Percentiles rank a stretch among this genome's conserved stretches.
phyloP scores from a whole-genome alignment of 2,797 vertebrate genomes.

The Pseudocheirus occidentalis region DNA sequence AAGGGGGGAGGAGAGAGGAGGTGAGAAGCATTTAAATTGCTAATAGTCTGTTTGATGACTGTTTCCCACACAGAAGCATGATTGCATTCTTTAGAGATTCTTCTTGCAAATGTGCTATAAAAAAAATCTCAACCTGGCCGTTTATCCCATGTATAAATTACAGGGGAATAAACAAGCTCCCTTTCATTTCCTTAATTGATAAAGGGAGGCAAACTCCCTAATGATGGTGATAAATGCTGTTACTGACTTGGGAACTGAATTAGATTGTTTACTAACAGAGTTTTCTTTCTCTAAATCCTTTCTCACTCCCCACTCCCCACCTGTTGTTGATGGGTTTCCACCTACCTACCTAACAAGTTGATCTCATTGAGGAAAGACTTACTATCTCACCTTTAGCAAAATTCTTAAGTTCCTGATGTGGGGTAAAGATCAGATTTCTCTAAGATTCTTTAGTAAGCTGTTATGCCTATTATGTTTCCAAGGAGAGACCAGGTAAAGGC shows the following conservation, averaged over 20 bases:
- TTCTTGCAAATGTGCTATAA: conserved; percentile 53
- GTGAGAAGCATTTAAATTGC: conserved; percentile 61
- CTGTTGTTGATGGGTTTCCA: conserved; percentile 39
- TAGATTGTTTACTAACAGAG: conserved; percentile 39
- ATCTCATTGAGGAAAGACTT: neutral
- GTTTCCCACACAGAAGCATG: conserved; percentile 53
- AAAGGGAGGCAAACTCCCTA: conserved; percentile 58
- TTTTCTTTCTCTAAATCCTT: conserved; percentile 38
- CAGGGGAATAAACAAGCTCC: conserved; percentile 56
- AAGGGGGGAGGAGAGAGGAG: neutral
- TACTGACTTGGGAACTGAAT: conserved; percentile 56
- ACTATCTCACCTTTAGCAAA: neutral
- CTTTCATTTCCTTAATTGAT: conserved; percentile 64
- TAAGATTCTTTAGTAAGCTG: neutral
- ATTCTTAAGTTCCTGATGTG: neutral
- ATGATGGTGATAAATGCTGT: conserved; percentile 47
- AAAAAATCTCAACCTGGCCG: conserved; percentile 51
- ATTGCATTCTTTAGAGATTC: conserved; percentile 68
- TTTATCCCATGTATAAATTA: conserved; percentile 70
- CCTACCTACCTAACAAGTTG: neutral
- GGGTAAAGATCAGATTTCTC: neutral
- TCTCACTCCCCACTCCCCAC: conserved; percentile 24
- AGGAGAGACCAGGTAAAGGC: neutral
- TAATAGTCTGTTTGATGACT: conserved; percentile 51
- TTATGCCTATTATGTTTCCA: conserved; percentile 14